These are phyloP conservation scores for Sitobion miscanthi DNA, from an alignment of 1,140 invertebrate species.

Conservation along the genomic window DNA sequence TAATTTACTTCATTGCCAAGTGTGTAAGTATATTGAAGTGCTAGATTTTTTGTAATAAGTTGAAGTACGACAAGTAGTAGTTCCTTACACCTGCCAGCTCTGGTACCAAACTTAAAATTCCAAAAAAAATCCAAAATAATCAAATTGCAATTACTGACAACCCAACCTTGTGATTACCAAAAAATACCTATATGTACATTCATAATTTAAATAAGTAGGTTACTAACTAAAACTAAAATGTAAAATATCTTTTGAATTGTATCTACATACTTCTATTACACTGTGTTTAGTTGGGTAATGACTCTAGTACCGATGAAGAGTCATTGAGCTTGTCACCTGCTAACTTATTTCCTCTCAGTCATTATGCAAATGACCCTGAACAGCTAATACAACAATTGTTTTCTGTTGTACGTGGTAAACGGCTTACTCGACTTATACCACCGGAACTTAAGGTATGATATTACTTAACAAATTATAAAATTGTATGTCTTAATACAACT, in stretches of 20 bases:
- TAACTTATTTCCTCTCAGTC: constrained; percentile 60
- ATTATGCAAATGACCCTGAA: constrained; percentile 60
- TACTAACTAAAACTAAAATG: background rate
- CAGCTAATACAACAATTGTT: constrained; percentile 61
- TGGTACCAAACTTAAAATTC: too few species aligned
- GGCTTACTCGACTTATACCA: constrained; percentile 60
- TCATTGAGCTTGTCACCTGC: constrained; percentile 57
- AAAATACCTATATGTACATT: background rate
- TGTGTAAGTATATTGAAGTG: too few species aligned
- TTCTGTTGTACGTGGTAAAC: constrained; percentile 58
- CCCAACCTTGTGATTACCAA: too few species aligned
- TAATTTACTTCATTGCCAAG: too few species aligned
- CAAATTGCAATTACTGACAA: too few species aligned
- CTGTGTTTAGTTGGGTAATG: constrained; percentile 21
- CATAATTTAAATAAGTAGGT: background rate
- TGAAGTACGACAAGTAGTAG: too few species aligned
- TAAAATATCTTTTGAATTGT: background rate
- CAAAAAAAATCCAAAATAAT: too few species aligned
- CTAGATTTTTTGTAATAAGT: too few species aligned
- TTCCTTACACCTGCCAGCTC: too few species aligned
- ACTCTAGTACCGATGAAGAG: constrained; percentile 57
- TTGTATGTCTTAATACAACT: background rate
- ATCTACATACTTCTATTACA: background rate
- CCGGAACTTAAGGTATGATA: constrained; percentile 60
- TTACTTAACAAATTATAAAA: background rate